These are phyloP conservation scores for Harpagifer antarcticus DNA, from an alignment of 2,797 vertebrate genomes.

Conservation along the genomic window DNA sequence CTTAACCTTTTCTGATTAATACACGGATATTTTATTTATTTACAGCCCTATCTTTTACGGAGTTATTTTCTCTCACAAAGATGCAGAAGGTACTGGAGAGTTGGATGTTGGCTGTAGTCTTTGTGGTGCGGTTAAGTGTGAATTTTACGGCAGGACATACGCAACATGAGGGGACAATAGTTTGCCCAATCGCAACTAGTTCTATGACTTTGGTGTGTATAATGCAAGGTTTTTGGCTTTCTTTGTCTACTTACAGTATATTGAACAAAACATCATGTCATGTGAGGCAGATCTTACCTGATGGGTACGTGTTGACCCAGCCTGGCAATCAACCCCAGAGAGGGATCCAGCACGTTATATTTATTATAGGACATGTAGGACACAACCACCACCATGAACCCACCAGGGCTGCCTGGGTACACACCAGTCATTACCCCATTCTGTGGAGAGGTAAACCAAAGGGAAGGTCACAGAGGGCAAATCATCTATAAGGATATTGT, in stretches of 20 bases:
- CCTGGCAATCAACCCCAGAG: slow-evolving; percentile 90
- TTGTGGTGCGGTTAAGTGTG: no score
- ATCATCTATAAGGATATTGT: neutral
- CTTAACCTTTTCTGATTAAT: no score
- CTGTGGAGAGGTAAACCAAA: slow-evolving; percentile 64
- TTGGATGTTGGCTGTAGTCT: no score
- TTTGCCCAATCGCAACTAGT: no score
- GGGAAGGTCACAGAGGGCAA: neutral
- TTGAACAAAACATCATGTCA: neutral
- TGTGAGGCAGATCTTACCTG: slow-evolving; percentile 71
- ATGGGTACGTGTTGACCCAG: slow-evolving; percentile 83
- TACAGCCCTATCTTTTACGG: no score
- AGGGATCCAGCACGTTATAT: slow-evolving; percentile 92
- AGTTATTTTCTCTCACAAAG: no score
- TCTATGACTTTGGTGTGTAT: no score
- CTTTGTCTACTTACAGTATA: neutral
- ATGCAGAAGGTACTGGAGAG: no score
- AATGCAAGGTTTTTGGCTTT: neutral
- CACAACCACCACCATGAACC: slow-evolving; percentile 94
- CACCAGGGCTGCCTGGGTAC: slow-evolving; percentile 95
- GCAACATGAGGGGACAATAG: no score
- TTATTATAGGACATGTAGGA: slow-evolving; percentile 93
- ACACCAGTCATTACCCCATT: slow-evolving; percentile 96
- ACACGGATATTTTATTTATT: no score
- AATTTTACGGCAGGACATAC: no score